phyloP scores from a whole-genome alignment of 2,797 vertebrate species.

The Zenarchopterus dispar region DNA sequence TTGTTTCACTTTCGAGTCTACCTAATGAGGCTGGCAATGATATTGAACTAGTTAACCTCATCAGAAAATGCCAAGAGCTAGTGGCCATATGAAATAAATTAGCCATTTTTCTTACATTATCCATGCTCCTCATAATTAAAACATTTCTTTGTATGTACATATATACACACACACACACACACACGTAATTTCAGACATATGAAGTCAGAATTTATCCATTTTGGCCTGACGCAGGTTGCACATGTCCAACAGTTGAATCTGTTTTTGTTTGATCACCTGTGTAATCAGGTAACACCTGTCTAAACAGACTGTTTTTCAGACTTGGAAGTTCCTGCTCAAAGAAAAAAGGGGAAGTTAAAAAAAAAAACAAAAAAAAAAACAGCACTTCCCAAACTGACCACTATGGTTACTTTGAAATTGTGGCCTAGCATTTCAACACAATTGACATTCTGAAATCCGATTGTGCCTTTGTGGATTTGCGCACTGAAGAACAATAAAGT shows the following conservation, averaged over 20 bases:
- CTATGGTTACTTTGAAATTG: no score
- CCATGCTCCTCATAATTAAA: neutral
- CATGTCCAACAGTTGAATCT: no score
- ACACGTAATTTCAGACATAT: no score
- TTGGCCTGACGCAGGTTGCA: no score
- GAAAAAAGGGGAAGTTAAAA: no score
- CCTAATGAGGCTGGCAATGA: conserved; percentile 49
- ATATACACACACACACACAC: neutral
- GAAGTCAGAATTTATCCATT: no score
- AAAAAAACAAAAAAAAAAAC: no score
- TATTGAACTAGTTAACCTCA: conserved; percentile 37
- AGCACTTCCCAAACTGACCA: no score
- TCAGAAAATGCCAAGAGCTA: conserved; percentile 40
- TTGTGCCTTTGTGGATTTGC: conserved; percentile 4
- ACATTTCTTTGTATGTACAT: neutral
- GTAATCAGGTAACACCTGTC: no score
- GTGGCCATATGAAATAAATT: conserved; percentile 3
- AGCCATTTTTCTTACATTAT: neutral
- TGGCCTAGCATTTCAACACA: neutral
- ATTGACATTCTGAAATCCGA: neutral
- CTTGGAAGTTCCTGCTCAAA: no score
- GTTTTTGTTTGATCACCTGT: no score
- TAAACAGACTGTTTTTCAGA: no score
- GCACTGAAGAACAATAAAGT: conserved; percentile 15
- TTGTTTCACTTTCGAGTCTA: conserved; percentile 59